A percentile compares a stretch with the other conserved stretches of the same genome.
These are phyloP conservation scores for Trochalopteron elliotii DNA, from an alignment of 2,113 vertebrate genomes.

Conservation along the genomic window DNA sequence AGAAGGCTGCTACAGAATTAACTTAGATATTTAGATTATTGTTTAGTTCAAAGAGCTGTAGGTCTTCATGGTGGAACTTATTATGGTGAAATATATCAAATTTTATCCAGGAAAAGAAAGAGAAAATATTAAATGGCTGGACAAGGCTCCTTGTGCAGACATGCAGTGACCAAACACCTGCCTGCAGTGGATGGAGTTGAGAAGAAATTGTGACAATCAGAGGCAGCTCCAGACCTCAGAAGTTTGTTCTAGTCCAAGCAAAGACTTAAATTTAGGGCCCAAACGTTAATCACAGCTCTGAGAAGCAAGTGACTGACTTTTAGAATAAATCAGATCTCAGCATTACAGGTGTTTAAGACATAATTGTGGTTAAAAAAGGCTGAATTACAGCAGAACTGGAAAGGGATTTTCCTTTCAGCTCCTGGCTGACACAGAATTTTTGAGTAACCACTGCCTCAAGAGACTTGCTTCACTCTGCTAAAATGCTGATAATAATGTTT, in stretches of 20 bases:
- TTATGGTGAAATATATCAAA: background rate
- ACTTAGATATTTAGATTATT: background rate
- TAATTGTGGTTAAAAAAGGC: background rate
- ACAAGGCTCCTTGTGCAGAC: background rate
- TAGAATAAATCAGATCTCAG: background rate
- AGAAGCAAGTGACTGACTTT: background rate
- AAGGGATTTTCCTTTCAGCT: background rate
- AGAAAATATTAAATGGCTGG: accelerated
- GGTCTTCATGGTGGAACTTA: background rate
- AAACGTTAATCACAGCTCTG: background rate
- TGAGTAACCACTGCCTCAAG: background rate
- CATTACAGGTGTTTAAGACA: background rate
- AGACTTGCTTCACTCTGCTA: background rate
- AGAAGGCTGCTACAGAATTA: background rate
- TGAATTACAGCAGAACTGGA: background rate
- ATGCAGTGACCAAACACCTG: background rate
- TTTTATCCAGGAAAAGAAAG: background rate
- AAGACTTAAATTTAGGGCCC: background rate
- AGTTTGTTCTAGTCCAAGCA: background rate
- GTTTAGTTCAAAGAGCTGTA: background rate
- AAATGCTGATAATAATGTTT: background rate
- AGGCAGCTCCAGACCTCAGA: background rate
- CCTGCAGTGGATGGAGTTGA: background rate
- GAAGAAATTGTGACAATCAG: background rate
- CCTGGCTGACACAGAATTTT: background rate